Conservation (phyloP, 2,113 vertebrate genomes). For the Canis aureus region DNA sequence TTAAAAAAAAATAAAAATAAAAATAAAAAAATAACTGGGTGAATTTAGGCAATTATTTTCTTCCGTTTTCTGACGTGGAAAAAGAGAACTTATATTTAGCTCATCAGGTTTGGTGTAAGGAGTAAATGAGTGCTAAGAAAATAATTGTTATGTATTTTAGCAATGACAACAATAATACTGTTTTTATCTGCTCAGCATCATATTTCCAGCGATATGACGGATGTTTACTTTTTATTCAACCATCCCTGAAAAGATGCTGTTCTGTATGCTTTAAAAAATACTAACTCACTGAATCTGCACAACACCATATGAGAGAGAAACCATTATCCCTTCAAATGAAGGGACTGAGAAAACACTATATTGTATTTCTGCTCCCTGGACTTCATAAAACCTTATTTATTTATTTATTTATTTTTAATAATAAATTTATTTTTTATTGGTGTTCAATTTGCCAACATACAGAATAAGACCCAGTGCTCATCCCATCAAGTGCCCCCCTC, state of each 20-base stretch:
- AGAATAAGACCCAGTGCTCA: too few relatives aligned
- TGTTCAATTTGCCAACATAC: too few relatives aligned
- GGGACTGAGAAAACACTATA: neutral
- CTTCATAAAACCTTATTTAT: neutral
- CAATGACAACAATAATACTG: neutral
- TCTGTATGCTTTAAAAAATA: neutral
- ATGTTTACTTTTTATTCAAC: neutral
- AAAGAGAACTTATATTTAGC: neutral
- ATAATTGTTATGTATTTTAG: neutral
- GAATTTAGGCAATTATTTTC: neutral
- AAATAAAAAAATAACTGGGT: neutral
- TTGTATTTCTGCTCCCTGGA: neutral
- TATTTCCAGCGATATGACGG: neutral
- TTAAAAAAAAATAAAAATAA: too few relatives aligned
- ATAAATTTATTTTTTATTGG: too few relatives aligned
- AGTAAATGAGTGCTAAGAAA: slow-evolving; percentile 42
- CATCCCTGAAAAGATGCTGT: neutral
- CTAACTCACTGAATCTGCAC: neutral
- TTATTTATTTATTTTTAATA: too few relatives aligned
- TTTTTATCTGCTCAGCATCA: neutral
- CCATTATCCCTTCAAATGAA: neutral
- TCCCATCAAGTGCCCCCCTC: too few relatives aligned
- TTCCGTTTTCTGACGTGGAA: slow-evolving; percentile 35
- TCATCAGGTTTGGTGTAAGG: neutral
- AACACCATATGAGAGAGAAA: neutral